Conservation (phyloP, 2,113 vertebrate genomes). For the Rhagologus leucostigma region DNA sequence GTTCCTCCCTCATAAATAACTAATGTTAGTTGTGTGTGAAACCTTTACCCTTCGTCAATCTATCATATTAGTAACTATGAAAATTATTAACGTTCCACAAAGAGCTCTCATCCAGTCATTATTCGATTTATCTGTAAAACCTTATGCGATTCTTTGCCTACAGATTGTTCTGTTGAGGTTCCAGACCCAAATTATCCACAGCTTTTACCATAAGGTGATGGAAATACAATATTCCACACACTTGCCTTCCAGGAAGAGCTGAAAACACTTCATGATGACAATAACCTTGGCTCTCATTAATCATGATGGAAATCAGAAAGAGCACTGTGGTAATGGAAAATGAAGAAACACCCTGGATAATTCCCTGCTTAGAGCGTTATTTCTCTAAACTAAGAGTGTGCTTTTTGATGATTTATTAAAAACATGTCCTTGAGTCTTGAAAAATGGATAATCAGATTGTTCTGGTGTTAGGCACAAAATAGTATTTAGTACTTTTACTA, state of each 20-base stretch:
- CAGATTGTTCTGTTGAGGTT: constrained; percentile 9
- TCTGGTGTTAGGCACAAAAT: background rate
- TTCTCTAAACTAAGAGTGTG: background rate
- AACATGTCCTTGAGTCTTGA: background rate
- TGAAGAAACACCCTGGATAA: background rate
- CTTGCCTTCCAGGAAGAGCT: constrained; percentile 10
- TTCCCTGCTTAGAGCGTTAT: background rate
- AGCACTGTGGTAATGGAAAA: background rate
- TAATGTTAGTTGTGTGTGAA: background rate
- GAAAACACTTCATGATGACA: background rate
- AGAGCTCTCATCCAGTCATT: background rate
- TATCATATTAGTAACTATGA: background rate
- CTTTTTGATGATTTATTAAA: constrained; percentile 26
- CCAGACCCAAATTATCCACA: background rate
- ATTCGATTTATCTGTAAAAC: background rate
- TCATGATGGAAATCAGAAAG: background rate
- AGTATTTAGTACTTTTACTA: constrained; percentile 40
- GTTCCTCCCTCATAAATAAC: background rate
- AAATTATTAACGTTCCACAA: background rate
- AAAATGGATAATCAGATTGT: constrained; percentile 24
- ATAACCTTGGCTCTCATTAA: background rate
- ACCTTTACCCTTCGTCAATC: background rate
- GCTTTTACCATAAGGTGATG: background rate
- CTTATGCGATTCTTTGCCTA: background rate
- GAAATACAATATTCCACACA: background rate